Evolutionary conservation across 2,888 invertebrate species (phyloP).

Genomic region (Hyposoter didymator): DNA sequence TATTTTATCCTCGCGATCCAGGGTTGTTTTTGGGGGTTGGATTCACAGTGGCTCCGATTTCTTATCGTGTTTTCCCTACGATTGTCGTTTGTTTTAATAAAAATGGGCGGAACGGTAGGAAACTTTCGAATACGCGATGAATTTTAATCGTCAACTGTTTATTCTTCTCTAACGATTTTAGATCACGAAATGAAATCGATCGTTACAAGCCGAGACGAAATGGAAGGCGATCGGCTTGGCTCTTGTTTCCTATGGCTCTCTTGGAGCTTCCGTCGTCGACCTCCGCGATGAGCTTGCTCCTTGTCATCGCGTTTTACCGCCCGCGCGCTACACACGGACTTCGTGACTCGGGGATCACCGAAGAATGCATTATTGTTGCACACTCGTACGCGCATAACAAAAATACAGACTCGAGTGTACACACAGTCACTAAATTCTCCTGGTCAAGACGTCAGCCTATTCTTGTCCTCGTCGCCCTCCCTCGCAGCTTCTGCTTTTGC

Average conservation of each 20-base stretch:
- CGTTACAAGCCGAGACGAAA: not conserved
- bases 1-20: not conserved
- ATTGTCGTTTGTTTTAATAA: not conserved
- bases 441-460: slow-evolving; percentile 10
- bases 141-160: not conserved
- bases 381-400: slow-evolving; percentile 22
- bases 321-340: slow-evolving; percentile 60
- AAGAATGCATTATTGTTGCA: slow-evolving; percentile 69
- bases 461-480: slow-evolving; percentile 16
- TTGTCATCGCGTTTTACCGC: slow-evolving; percentile 55
- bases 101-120: not conserved
- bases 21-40: not conserved
- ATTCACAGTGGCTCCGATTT: slow-evolving; percentile 1
- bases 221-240: slow-evolving; percentile 7
- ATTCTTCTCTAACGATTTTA: not conserved
- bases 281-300: slow-evolving; percentile 53
- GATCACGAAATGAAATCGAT: slow-evolving; percentile 4
- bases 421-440: slow-evolving; percentile 20
- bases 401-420: not conserved
- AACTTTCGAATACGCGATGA: not conserved
- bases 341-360: slow-evolving; percentile 69
- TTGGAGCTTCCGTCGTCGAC: slow-evolving; percentile 64
- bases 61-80: not conserved
- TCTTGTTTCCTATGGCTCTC: slow-evolving; percentile 8
- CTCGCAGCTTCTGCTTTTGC: slow-evolving; percentile 55